Percentiles rank a stretch among this genome's conserved stretches.
These are phyloP conservation scores for Syncerus caffer DNA, from an alignment of 2,797 vertebrate species.

Conservation along the genomic window DNA sequence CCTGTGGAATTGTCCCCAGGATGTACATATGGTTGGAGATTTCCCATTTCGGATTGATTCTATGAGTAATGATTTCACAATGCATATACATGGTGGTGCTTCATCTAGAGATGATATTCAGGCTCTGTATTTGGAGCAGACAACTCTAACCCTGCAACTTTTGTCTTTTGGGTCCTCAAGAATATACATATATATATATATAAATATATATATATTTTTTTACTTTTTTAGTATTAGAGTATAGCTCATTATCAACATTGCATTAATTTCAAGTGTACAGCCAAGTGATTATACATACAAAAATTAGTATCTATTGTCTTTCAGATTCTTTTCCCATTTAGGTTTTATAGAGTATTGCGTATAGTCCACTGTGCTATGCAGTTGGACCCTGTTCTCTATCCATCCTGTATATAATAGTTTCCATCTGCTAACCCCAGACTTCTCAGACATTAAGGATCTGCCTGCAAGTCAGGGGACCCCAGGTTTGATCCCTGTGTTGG, in stretches of 20 bases:
- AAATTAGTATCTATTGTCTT: not conserved
- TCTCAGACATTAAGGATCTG: not conserved
- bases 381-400: not conserved
- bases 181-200: not conserved
- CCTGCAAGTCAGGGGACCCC: not conserved
- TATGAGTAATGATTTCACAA: not conserved
- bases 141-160: accelerated
- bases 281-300: not conserved
- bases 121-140: not conserved
- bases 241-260: not conserved
- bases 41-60: accelerated
- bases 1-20: not conserved
- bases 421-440: not conserved
- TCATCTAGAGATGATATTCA: not conserved
- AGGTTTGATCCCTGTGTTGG: not conserved
- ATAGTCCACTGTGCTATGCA: not conserved
- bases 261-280: not conserved
- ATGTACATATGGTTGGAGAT: not conserved
- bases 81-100: not conserved
- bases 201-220: too few relatives aligned
- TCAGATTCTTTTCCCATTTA: not conserved
- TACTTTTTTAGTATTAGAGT: not conserved
- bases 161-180: not conserved
- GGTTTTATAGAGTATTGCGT: not conserved
- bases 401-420: not conserved